Base-by-base conservation (phyloP, 2,113 vertebrate species). In the Elephantulus edwardii region DNA sequence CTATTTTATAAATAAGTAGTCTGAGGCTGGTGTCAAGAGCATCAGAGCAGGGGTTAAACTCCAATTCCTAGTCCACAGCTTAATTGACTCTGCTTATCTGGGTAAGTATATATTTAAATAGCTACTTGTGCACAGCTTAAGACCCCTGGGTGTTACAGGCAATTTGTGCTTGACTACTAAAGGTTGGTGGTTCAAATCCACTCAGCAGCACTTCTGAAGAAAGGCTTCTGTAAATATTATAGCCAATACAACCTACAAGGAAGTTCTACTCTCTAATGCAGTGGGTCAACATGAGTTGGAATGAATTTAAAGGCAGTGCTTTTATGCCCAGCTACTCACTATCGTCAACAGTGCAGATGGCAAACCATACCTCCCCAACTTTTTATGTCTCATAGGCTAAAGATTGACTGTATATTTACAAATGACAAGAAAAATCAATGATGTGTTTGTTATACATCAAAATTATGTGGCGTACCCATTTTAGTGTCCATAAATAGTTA, bases 31-130 rank as follows among this genome's bases (percentile, higher is more conserved):
- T 40, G 56, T 50, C 76, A 48, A 87, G 91, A 93, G 42, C 71
- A 81, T 93, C 85, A 93, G 93, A 52, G 70, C 48, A 82, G 58
- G 35, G n/a, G 28, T 3, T 86, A 86, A 86, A 54, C 30, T 50
- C 81, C 56, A 60, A 79, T 50, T 88, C 58, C 77, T 46, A 48
- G 71, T 48, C 60, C 70, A 8, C 0, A 56, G 54, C 19, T 56
- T 3, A n/a, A 74, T 28, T 6, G 44, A 16, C 58, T 79, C 54
- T 74, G 72, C 78, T 78, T 7, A 70, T 77, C 77, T 42, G 48
- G 83, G 68, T 42, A 60, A 64, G 22, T 20, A 28, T 42, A 48
- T 68, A 86, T 12, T 4, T 11, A 80, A n/a, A 30, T 11, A 80
- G 58, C 24, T 26, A 2, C 56, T 9, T 13, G 5, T 1, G 16